Base-by-base conservation (phyloP, 2,888 invertebrate species). In the Ellobium chinense region DNA sequence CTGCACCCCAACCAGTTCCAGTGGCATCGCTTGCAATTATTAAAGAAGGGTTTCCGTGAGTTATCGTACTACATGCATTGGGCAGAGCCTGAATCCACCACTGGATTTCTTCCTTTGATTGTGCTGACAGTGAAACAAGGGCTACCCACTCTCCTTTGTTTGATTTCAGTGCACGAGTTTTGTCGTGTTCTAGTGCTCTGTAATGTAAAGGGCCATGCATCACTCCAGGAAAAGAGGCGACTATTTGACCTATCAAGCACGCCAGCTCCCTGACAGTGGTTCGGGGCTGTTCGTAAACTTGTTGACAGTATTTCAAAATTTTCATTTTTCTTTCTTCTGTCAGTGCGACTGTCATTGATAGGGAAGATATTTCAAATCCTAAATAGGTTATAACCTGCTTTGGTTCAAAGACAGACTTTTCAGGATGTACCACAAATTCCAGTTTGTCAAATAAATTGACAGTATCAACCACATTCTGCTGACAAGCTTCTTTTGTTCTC, bases 131-230 rank as follows among this genome's bases (percentile, higher is more conserved):
- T 29, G 2, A 2, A n/a, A 70, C 56, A 18, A 24, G 29, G 24
- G 36, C 54, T 21, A 78, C 78, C 29, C 54, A 78, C 73, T 82
- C 78, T n/a, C 78, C 77, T 39, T 74, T 72, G 60, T 78, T 78
- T 29, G 54, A 14, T 78, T 73, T 66, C 39, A 80, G 66, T 21
- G 78, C 62, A 39, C 36, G 24, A 60, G 54, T 68, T 66, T 74
- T 82, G 14, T 74, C 78, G 18, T 46, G n/a, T 39, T 82, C 78
- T 27, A 82, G 34, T 21, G 4, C 14, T 65, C 77, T 70, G 29
- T 77, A 78, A 21, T 65, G 58, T 54, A 81, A 65, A 27, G 66
- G 63, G 18, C 77, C 77, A 81, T 56, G 39, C 34, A 21, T 27
- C 3, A 63, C 65, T 21, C 62, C 77, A 27, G 65, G 63, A 24